These are phyloP conservation scores for Mungos mungo DNA, from an alignment of 2,113 vertebrate species.

Conservation along the genomic window DNA sequence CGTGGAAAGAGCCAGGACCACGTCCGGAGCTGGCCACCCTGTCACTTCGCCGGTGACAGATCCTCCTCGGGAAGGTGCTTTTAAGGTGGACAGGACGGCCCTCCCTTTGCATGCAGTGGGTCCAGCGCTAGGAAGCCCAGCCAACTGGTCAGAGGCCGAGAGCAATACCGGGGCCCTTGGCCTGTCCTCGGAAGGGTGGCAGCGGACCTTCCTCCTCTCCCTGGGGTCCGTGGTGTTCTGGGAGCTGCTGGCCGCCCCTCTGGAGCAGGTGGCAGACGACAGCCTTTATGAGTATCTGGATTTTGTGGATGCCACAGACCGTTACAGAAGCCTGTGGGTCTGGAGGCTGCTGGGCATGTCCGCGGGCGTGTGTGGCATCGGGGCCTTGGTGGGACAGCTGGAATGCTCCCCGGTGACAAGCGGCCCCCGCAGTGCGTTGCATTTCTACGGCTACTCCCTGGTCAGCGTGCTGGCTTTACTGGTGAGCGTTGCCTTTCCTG, in stretches of 20 bases:
- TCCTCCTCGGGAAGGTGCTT: background rate
- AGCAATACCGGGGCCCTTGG: background rate
- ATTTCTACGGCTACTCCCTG: constrained; percentile 87
- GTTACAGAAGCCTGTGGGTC: constrained; percentile 80
- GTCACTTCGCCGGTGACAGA: background rate
- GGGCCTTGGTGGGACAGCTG: constrained; percentile 85
- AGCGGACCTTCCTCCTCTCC: constrained; percentile 86
- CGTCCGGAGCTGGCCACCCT: background rate
- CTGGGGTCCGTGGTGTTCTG: constrained; percentile 85
- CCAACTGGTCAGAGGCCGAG: background rate
- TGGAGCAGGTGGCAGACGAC: constrained; percentile 89
- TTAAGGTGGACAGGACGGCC: background rate
- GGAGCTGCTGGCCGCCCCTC: constrained; percentile 85
- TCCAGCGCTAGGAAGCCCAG: background rate
- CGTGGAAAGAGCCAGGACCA: background rate
- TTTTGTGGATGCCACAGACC: constrained; percentile 89
- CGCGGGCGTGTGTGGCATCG: constrained; percentile 81
- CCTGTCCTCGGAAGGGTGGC: constrained; percentile 79
- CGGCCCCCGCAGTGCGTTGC: constrained; percentile 70
- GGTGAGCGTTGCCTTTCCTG: constrained; percentile 82
- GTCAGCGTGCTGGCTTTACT: constrained; percentile 77
- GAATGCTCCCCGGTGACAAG: constrained; percentile 77
- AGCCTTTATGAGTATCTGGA: constrained; percentile 93
- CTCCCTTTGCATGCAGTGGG: background rate
- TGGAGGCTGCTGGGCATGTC: constrained; percentile 87